Evolutionary conservation across 1,140 invertebrate species (phyloP), one percentile per base, ranked within the genome.

Genomic region (Sycophila sp.): DNA sequence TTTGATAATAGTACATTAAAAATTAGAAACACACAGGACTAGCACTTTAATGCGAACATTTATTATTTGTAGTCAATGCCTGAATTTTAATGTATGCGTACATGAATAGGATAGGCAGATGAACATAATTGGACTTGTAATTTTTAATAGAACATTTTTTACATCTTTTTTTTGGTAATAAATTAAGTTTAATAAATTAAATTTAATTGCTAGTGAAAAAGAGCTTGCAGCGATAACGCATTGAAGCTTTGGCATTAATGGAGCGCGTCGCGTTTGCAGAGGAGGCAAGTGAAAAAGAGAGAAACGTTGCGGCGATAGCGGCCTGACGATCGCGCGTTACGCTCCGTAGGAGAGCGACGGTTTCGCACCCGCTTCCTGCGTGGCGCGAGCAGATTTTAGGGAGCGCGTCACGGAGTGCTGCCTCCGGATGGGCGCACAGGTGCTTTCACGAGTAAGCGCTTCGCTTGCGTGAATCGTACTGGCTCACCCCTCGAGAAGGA

Each of bases 371-470:
- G 15, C 24, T 51, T 51, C 24, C 24, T 5, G 8, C 42, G 42
- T 22, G 19, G 42, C n/a, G n/a, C n/a, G 42, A 47, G 49, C 49
- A 53, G 49, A 53, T 53, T 53, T 53, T 53, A 53, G 19, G 15
- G 47, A 17, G 45, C 26, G 17, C 58, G 67, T 69, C 32, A 40
- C 67, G 58, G 58, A 69, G 24, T 42, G 58, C 13, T 68, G 51
- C 17, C 17, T 68, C 65, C 65, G 65, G 65, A 58, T 59, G 38
- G 40, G 51, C 30, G 30, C n/a, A 24, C 42, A 45, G 40, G 65
- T 58, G 53, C 40, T 49, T 36, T 34, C 34, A 24, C 62, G 28
- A 38, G 36, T n/a, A n/a, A n/a, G n/a, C n/a, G n/a, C n/a, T n/a
- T n/a, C n/a, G n/a, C n/a, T n/a, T 40, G 49, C 36, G 34, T 55